phyloP scores from a whole-genome alignment of 2,888 invertebrate species.

The Branchellion lobata region DNA sequence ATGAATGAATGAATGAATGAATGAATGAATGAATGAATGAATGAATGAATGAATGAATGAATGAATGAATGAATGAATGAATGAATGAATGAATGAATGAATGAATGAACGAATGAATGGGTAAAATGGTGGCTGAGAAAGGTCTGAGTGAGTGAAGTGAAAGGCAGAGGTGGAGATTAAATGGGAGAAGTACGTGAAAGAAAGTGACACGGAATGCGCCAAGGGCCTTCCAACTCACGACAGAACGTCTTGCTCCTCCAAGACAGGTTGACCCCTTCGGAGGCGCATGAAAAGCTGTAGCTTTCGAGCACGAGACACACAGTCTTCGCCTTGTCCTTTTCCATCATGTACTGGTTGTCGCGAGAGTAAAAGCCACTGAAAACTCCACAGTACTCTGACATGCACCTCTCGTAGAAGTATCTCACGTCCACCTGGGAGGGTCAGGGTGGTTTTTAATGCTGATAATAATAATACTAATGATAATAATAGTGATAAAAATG shows the following conservation, averaged over 20 bases:
- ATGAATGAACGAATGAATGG: too few species aligned
- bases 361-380: background rate
- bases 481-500: too few species aligned
- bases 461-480: background rate
- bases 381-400: conserved; percentile 75
- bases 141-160: too few species aligned
- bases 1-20: too few species aligned
- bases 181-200: too few species aligned
- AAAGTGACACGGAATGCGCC: too few species aligned
- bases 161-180: too few species aligned
- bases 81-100: too few species aligned
- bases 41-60: too few species aligned
- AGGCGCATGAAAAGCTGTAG: conserved; percentile 73
- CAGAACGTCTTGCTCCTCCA: conserved; percentile 80
- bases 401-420: conserved; percentile 64
- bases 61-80: too few species aligned
- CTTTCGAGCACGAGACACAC: conserved; percentile 70
- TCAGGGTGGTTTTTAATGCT: background rate
- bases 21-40: too few species aligned
- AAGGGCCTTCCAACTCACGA: conserved; percentile 72
- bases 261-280: conserved; percentile 64
- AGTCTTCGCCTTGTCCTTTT: conserved; percentile 64
- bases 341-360: conserved; percentile 9
- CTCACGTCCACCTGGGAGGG: conserved; percentile 48
- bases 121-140: too few species aligned